Conservation (phyloP, 2,888 invertebrate genomes). For the Allacma fusca region DNA sequence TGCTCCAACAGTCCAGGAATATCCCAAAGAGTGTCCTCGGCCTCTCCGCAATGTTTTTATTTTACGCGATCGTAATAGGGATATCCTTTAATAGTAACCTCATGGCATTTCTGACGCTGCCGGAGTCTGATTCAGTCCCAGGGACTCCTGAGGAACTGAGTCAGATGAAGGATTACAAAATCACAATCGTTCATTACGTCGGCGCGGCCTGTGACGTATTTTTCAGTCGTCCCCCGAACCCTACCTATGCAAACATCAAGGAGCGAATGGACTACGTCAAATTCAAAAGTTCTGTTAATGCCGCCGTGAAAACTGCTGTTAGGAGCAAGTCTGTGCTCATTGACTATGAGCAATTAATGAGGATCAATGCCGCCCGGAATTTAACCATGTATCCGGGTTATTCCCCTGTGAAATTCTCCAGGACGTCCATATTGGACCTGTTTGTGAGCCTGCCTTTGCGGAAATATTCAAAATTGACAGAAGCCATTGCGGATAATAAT, state of each 20-base stretch:
- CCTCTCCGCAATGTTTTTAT: background rate
- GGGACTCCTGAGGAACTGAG: background rate
- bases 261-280: background rate
- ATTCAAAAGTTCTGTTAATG: background rate
- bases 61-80: background rate
- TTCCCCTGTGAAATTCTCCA: background rate
- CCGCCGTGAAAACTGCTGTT: background rate
- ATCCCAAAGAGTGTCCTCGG: background rate
- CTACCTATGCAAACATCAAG: background rate
- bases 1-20: background rate
- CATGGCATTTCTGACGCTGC: background rate
- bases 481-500: background rate
- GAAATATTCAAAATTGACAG: background rate
- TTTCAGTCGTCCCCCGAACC: background rate
- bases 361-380: background rate
- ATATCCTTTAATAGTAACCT: background rate
- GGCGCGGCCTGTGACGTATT: background rate
- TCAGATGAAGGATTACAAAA: background rate
- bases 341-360: background rate
- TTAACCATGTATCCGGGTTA: background rate
- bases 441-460: background rate
- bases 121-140: background rate
- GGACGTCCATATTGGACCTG: background rate
- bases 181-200: background rate
- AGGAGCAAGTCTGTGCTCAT: background rate